These are phyloP conservation scores for Neoscelio sp. DNA, from an alignment of 2,888 invertebrate species.

Conservation along the genomic window DNA sequence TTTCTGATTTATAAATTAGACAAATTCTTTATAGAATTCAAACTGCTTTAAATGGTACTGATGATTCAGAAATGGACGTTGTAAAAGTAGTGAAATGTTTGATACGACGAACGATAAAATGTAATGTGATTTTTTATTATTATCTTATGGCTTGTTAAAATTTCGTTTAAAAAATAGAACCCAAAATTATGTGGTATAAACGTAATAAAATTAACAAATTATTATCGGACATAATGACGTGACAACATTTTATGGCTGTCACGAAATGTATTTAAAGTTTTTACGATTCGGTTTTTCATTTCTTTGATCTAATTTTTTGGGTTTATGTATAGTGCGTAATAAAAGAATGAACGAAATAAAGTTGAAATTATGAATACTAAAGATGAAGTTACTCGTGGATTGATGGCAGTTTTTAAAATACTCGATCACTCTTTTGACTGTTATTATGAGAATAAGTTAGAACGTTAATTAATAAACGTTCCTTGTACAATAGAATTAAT, in stretches of 20 bases:
- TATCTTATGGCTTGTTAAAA: too few relatives aligned
- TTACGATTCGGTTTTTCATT: conserved; percentile 10
- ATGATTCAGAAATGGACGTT: too few relatives aligned
- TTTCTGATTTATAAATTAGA: too few relatives aligned
- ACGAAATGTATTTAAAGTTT: conserved; percentile 10
- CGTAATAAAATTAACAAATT: neutral
- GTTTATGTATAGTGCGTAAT: neutral
- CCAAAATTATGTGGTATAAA: too few relatives aligned
- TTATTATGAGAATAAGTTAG: conserved; percentile 7
- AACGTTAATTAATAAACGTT: too few relatives aligned
- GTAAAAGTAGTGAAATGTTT: too few relatives aligned
- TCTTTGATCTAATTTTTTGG: conserved; percentile 18
- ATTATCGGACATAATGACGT: conserved; percentile 8
- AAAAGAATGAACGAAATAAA: conserved; percentile 7
- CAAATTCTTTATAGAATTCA: too few relatives aligned
- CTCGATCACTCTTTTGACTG: neutral
- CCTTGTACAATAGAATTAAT: too few relatives aligned
- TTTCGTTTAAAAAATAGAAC: too few relatives aligned
- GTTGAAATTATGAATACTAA: conserved; percentile 12
- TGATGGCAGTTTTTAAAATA: neutral
- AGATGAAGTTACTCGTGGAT: conserved; percentile 2
- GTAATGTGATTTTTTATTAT: too few relatives aligned
- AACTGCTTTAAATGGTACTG: too few relatives aligned
- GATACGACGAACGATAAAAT: too few relatives aligned
- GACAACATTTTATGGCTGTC: conserved; percentile 7